These are phyloP conservation scores for Conops quadrifasciatus DNA, from an alignment of 2,888 invertebrate species.

Conservation along the genomic window DNA sequence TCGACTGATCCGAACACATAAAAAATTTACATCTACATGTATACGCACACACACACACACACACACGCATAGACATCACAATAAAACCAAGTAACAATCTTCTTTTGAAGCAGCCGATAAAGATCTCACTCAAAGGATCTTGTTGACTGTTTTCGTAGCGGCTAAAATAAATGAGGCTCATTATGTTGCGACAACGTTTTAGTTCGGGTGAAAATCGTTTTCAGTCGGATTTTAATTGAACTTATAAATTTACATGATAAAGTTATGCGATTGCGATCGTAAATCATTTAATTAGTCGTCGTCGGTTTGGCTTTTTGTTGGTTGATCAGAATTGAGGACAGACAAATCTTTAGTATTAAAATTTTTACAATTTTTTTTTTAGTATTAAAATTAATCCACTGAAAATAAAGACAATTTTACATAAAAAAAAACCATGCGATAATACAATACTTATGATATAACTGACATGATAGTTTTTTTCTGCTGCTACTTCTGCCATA, in stretches of 20 bases:
- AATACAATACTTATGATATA: too few species aligned
- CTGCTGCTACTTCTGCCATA: too few species aligned
- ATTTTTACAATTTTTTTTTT: neutral
- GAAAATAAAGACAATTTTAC: too few species aligned
- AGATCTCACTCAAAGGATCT: constrained; percentile 64
- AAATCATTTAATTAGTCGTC: constrained; percentile 61
- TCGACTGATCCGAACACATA: too few species aligned
- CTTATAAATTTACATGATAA: constrained; percentile 61
- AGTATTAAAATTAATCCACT: too few species aligned
- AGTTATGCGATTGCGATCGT: constrained; percentile 55
- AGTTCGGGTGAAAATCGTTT: constrained; percentile 63
- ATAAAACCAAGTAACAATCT: too few species aligned
- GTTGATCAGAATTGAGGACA: too few species aligned
- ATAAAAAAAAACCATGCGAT: too few species aligned
- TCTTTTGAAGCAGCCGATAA: constrained; percentile 52
- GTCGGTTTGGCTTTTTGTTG: constrained; percentile 16
- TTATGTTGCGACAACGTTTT: constrained; percentile 61
- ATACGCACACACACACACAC: constrained; percentile 22
- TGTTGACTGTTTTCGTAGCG: constrained; percentile 54
- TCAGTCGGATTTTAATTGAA: constrained; percentile 59
- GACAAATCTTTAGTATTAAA: neutral
- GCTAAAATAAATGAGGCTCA: constrained; percentile 56
- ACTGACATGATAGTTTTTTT: too few species aligned
- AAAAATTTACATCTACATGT: neutral
- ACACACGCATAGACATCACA: constrained; percentile 31